Evolutionary conservation across 2,888 invertebrate genomes (phyloP).

Genomic region (Pyrrhosoma nymphula): DNA sequence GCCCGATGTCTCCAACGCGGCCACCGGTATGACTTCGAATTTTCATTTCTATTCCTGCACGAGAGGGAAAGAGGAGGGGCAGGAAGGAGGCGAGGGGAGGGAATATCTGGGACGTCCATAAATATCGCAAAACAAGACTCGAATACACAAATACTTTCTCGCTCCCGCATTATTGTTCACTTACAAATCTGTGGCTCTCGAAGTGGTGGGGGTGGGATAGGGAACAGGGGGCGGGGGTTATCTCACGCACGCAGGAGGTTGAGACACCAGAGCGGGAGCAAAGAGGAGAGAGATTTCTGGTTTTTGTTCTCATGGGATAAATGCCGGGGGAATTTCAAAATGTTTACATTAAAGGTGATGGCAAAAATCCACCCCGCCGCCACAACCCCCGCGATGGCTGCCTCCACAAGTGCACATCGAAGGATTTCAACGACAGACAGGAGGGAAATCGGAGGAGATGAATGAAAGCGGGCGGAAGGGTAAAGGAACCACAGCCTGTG

Average conservation of each 20-base stretch:
- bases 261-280: not conserved
- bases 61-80: not conserved
- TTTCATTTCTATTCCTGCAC: constrained; percentile 47
- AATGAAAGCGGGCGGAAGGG: not conserved
- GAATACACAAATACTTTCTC: constrained; percentile 54
- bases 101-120: constrained; percentile 32
- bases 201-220: not conserved
- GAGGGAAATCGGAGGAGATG: not conserved
- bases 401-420: constrained; percentile 30
- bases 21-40: constrained; percentile 64
- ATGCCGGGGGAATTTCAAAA: constrained; percentile 63
- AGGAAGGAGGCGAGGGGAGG: not conserved
- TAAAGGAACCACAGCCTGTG: not conserved
- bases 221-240: constrained; percentile 17
- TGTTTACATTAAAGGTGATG: constrained; percentile 63
- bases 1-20: constrained; percentile 50
- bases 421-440: constrained; percentile 6
- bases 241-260: not conserved
- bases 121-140: constrained; percentile 61
- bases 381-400: not conserved
- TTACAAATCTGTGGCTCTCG: constrained; percentile 23
- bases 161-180: constrained; percentile 57
- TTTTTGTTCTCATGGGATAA: constrained; percentile 50
- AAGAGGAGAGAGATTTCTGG: constrained; percentile 31
- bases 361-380: not conserved